A percentile compares a stretch with the other conserved stretches of the same genome.
These are phyloP conservation scores for Spisula solida DNA, from an alignment of 2,888 invertebrate genomes.

Conservation along the genomic window DNA sequence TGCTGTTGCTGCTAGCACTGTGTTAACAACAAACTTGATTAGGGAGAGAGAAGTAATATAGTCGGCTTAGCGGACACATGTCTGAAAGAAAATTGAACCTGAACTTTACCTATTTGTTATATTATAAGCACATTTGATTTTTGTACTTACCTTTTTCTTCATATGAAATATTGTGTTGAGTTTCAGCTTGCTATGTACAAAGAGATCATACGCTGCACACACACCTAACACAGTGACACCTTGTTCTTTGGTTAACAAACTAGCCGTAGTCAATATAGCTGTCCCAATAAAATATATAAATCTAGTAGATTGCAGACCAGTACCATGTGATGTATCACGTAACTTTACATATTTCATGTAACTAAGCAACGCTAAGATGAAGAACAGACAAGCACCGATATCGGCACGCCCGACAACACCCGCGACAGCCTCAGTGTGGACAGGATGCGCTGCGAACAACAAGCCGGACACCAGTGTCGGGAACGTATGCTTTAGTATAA, in stretches of 20 bases:
- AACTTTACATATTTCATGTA: conserved; percentile 90
- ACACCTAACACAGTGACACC: conserved; percentile 96
- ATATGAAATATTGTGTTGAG: conserved; percentile 75
- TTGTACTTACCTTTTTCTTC: conserved; percentile 78
- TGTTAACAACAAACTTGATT: no score
- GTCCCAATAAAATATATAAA: conserved; percentile 89
- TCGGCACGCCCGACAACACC: conserved; percentile 96
- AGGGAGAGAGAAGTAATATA: no score
- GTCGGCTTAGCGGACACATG: no score
- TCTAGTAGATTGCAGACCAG: conserved; percentile 55
- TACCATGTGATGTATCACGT: conserved; percentile 63
- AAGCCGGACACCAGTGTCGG: conserved; percentile 93
- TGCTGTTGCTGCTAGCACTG: no score
- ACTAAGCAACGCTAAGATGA: conserved; percentile 94
- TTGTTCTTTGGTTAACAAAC: conserved; percentile 98
- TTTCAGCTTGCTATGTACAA: conserved; percentile 89
- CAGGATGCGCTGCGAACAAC: conserved; percentile 97
- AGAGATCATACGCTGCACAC: conserved; percentile 95
- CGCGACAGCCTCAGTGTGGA: conserved; percentile 98
- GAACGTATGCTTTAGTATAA: conserved; percentile 78
- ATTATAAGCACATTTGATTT: not conserved
- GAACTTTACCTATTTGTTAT: no score
- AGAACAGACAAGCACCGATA: conserved; percentile 96
- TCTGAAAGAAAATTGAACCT: no score
- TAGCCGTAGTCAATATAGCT: conserved; percentile 92